Conservation (phyloP, 2,888 invertebrate species). For the Alviniconcha strummeri region DNA sequence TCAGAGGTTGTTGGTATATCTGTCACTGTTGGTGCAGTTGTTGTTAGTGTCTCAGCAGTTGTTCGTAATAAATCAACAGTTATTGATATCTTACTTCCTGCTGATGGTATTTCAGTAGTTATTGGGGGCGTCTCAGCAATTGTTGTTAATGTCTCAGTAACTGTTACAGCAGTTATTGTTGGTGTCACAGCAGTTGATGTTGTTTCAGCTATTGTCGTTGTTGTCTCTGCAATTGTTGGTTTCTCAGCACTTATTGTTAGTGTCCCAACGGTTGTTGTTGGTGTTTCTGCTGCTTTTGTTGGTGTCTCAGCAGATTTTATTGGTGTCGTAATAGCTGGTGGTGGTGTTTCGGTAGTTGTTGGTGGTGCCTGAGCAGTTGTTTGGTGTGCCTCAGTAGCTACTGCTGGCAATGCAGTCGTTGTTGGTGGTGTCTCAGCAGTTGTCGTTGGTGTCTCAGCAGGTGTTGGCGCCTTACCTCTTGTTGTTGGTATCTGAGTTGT, state of each 20-base stretch:
- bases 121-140: no score
- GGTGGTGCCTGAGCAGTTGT: not conserved
- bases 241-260: no score
- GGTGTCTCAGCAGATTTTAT: not conserved
- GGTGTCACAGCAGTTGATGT: not conserved
- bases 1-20: no score
- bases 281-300: no score
- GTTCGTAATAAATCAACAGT: no score
- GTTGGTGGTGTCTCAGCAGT: not conserved
- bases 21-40: not conserved
- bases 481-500: not conserved
- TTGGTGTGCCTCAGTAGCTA: not conserved
- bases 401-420: not conserved
- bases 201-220: not conserved
- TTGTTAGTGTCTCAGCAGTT: not conserved
- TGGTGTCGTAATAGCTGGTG: not conserved
- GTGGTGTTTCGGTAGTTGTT: not conserved
- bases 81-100: no score
- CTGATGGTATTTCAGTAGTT: no score
- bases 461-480: no score
- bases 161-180: not conserved
- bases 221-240: not conserved
- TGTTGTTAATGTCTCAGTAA: no score
- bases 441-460: not conserved
- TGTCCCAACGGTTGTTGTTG: no score